Evolutionary conservation across 2,888 invertebrate genomes (phyloP), one percentile per base, ranked within the genome.

Genomic region (Byasa hedistus): DNA sequence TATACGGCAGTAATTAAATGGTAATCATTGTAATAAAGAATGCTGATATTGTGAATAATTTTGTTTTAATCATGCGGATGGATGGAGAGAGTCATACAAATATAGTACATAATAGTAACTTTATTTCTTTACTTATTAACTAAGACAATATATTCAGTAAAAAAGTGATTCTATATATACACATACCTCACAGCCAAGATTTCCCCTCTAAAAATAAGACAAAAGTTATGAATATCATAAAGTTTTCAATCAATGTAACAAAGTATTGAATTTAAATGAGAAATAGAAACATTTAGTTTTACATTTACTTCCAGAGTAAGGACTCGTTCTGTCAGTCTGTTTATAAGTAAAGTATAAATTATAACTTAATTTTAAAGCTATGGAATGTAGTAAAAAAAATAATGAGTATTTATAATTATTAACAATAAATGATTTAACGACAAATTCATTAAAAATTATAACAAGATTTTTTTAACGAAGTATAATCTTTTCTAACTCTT

Each of bases 131-230:
- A 15, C 72, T 76, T 75, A 75, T 60, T 71, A 73, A 72, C 74
- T 19, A 51, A 32, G 24, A 56, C 19, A 56, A 17, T 57, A 58
- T 64, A 78, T 79, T 81, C 80, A 76, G 78, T 86, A 86, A 73
- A 83, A 82, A 85, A 80, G 73, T 76, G 62, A 74, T 75, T 75
- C 72, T 71, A 76, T 71, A 68, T 72, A 69, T 72, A 0, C 74
- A 76, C 71, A 78, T 76, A 79, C 72, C 73, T 87, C 89, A 89
- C 88, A 89, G 88, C 89, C 88, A 83, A 81, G 76, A 62, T 62
- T 62, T 58, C 19, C 1, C 39, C 21, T 44, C 22, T 51, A 36
- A 44, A 61, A 57, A 58, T 39, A 57, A n/a, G 17, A 22, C 17
- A 62, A 57, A 48, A 44, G 55, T 21, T 36, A 23, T 22, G 21